Base-by-base conservation (phyloP, 2,797 vertebrate species). In the Gobionotothen gibberifrons region DNA sequence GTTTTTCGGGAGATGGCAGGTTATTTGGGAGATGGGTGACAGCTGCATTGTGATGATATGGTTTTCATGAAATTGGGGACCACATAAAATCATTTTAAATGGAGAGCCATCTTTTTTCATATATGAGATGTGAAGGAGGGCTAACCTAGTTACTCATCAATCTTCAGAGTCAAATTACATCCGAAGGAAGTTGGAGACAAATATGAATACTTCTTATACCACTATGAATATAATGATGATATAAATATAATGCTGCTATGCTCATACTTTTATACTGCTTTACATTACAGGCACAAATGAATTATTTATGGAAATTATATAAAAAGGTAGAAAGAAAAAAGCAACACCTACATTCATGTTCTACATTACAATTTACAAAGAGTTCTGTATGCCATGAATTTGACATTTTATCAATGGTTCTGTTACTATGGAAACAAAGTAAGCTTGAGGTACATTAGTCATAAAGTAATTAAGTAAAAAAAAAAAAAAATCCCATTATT, bases 11-110 rank as follows among this genome's bases (percentile, higher is more conserved):
- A 65, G 83, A 81, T 81, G 86, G 89, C 85, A 87, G 89, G 80
- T 89, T 89, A 87, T 91, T 89, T 89, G 70, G 80, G 69, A 87
- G 83, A 72, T 13, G 67, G 51, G 78, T 77, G 86, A 90, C 88
- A 91, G 83, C 85, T 85, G 85, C 87, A 73, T 82, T 71, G 78
- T 59, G 61, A 58, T 85, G 83, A 91, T 89, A 86, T 84, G 83
- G 57, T 73, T 83, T 84, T 85, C 49, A 75, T 83, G 74, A 87
- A 82, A 85, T 66, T 32, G 15, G 51, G 39, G 36, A 78, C 69
- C 54, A 74, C 74, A 78, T 74, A 64, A 65, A 82, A 81, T 89
- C 70, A 79, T 54, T 55, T 42, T 39, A 42, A 74, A 74, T 78
- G 72, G 66, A 66, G 52, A 83, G 57, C 51, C 57, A 71, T 87